Evolutionary conservation across 2,113 vertebrate species (phyloP), one percentile per base, ranked within the genome.

Genomic region (Chionis minor): DNA sequence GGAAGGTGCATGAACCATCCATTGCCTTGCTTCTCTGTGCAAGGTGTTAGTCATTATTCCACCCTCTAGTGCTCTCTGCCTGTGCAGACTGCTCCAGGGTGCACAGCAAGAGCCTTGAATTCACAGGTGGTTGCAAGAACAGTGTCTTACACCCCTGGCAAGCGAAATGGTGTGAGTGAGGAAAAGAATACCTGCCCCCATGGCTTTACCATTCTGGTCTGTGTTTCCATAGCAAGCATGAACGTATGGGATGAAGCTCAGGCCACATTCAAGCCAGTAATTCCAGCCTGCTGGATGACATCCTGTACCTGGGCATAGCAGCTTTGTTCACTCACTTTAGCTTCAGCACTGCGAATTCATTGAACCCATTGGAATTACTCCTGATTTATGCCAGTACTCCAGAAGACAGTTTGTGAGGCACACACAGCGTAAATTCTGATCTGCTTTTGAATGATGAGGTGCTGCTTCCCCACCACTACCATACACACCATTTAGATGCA

Each of bases 161-260:
- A 75, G 24, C 27, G 58, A 63, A 54, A 49, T 18, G 12, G 5
- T 38, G n/a, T 32, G 8, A 72, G 27, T 63, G 49, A 66, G 20
- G 26, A 71, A 85, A 85, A 30, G 26, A 74, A 71, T 61, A 35
- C 42, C 8, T 55, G 28, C 9, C 18, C 19, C 42, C 11, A 4
- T 21, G 22, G 20, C 10, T 77, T 56, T 52, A 44, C 21, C 2
- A 20, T 49, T 72, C 65, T 88, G 45, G 21, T 19, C n/a, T 49
- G 10, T 70, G 70, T 66, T 88, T 70, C 51, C 33, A 17, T 3
- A 45, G 10, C 42, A 77, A 78, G 33, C 1, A 4, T 79, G 32
- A 47, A 40, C 1, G 1, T 5, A 35, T 3, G 7, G 7, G 12
- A 23, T 74, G 55, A 52, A 79, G 19, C 6, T 35, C 6, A 2